Conservation (phyloP, 2,888 invertebrate genomes). For the Tetanocera ferruginea region DNA sequence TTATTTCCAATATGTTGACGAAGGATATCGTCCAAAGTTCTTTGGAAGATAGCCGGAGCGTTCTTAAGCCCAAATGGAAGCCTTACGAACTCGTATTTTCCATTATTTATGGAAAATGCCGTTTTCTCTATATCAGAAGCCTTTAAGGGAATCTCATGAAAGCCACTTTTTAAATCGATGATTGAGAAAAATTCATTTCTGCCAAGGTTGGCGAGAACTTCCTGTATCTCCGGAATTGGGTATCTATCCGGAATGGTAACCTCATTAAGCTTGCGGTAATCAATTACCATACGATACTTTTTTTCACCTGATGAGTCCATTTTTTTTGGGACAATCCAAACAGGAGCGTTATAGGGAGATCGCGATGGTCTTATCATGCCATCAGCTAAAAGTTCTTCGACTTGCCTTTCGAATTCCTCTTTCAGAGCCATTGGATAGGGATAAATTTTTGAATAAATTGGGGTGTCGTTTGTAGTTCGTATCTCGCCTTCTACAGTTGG, state of each 20-base stretch:
- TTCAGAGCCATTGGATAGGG: conserved; percentile 39
- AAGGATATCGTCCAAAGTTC: conserved; percentile 33
- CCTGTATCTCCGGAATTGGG: conserved; percentile 38
- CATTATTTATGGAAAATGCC: conserved; percentile 20
- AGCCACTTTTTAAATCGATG: too few relatives aligned
- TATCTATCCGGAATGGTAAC: conserved; percentile 34
- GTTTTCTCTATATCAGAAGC: conserved; percentile 30
- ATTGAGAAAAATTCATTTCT: background rate
- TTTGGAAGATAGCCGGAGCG: conserved; percentile 33
- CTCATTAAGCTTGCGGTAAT: too few relatives aligned
- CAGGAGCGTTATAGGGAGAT: conserved; percentile 35
- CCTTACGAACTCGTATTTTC: background rate
- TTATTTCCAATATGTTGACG: conserved; percentile 21
- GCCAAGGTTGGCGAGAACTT: conserved; percentile 25
- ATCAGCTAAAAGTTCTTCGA: conserved; percentile 24
- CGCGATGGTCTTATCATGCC: conserved; percentile 40
- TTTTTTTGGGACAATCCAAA: conserved; percentile 36
- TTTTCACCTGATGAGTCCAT: conserved; percentile 22
- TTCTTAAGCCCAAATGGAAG: conserved; percentile 30
- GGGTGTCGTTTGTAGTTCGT: conserved; percentile 26
- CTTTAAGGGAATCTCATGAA: conserved; percentile 23
- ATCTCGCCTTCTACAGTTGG: conserved; percentile 37
- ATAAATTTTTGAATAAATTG: conserved; percentile 33
- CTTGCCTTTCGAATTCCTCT: conserved; percentile 33
- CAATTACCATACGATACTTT: conserved; percentile 32